Conservation (phyloP, 1,140 invertebrate species). For the Neodiprion lecontei region DNA sequence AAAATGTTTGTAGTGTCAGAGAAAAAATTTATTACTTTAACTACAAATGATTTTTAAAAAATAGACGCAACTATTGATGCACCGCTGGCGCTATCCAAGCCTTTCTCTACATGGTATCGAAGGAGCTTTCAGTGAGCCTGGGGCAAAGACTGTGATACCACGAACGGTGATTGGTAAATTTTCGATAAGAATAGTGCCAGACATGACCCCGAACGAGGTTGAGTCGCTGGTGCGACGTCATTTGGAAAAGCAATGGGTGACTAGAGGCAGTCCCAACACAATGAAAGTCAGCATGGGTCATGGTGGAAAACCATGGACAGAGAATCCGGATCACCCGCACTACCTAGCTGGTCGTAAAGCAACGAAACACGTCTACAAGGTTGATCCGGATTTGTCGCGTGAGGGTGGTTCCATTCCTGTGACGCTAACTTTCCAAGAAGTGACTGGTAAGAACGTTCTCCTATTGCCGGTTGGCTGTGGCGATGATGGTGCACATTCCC, state of each 20-base stretch:
- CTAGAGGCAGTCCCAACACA: slow-evolving; percentile 84
- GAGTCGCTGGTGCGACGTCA: slow-evolving; percentile 78
- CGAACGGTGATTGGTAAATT: slow-evolving; percentile 96
- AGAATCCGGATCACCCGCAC: slow-evolving; percentile 90
- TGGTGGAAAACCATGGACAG: slow-evolving; percentile 89
- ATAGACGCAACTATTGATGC: slow-evolving; percentile 78
- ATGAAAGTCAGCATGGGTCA: slow-evolving; percentile 81
- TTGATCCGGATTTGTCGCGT: slow-evolving; percentile 92
- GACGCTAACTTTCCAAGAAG: slow-evolving; percentile 88
- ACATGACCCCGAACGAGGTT: slow-evolving; percentile 84
- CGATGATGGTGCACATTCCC: slow-evolving; percentile 97
- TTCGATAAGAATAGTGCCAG: slow-evolving; percentile 92
- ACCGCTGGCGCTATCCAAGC: slow-evolving; percentile 89
- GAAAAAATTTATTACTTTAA: not conserved
- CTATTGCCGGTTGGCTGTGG: slow-evolving; percentile 89
- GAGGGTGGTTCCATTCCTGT: slow-evolving; percentile 97
- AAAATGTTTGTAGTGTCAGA: too few species aligned
- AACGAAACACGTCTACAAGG: slow-evolving; percentile 87
- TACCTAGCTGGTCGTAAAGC: slow-evolving; percentile 89
- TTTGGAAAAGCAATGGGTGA: slow-evolving; percentile 72
- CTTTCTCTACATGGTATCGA: slow-evolving; percentile 92
- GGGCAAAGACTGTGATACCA: slow-evolving; percentile 96
- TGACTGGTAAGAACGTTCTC: slow-evolving; percentile 92
- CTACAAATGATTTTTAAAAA: too few species aligned
- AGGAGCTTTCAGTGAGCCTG: slow-evolving; percentile 91